These are phyloP conservation scores for Chionomys nivalis DNA, from an alignment of 2,113 vertebrate genomes.

Conservation along the genomic window DNA sequence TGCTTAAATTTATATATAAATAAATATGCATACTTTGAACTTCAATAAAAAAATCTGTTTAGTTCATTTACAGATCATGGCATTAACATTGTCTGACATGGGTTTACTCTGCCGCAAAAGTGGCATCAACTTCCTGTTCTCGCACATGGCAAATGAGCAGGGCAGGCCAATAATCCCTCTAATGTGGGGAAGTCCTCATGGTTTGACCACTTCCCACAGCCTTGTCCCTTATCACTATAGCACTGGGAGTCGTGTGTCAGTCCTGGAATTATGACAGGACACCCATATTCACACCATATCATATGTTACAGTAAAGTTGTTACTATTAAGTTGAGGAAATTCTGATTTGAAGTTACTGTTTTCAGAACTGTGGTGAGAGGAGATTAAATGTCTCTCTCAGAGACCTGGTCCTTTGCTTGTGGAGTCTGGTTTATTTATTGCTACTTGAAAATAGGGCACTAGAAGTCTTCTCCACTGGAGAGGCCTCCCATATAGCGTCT, in stretches of 20 bases:
- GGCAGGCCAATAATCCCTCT: neutral
- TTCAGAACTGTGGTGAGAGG: slow-evolving; percentile 11
- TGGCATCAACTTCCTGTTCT: neutral
- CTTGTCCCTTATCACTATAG: neutral
- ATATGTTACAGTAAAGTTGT: slow-evolving; percentile 14
- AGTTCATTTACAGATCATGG: neutral
- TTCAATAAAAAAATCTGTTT: slow-evolving; percentile 29
- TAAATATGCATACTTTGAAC: neutral
- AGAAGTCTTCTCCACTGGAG: slow-evolving; percentile 12
- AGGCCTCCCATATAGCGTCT: neutral
- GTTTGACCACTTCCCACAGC: neutral
- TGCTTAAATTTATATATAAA: neutral
- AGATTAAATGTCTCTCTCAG: neutral
- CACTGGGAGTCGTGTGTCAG: neutral
- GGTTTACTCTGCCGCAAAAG: neutral
- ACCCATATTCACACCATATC: neutral
- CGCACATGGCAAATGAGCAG: neutral
- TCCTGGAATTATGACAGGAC: neutral
- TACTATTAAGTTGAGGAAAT: slow-evolving; percentile 27
- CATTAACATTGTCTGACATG: neutral
- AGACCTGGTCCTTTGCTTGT: slow-evolving; percentile 32
- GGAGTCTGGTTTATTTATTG: neutral
- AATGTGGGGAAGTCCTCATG: neutral
- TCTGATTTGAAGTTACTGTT: slow-evolving; percentile 29
- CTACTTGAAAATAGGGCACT: neutral